Base-by-base conservation (phyloP, 2,888 invertebrate genomes). In the Andrena fulva region DNA sequence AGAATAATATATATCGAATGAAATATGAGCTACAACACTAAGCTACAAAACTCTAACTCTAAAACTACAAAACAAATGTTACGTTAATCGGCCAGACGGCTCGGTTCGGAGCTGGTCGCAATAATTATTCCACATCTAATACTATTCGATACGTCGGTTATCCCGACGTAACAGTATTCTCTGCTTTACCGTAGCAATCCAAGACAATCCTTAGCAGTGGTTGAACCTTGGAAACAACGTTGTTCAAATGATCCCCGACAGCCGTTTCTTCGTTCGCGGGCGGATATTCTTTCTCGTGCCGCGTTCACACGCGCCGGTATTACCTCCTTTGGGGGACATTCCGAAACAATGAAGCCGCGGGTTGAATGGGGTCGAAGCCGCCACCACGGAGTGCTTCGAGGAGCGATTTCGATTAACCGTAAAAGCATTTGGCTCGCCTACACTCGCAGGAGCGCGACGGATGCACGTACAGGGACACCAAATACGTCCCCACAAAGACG, bases 361-460 rank as follows among this genome's bases (percentile, higher is more conserved):
- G 67, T 73, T 82, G 79, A 84, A 86, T 81, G 69, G 63, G n/a
- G 48, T 48, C 16, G 59, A 71, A 82, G 75, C 69, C 64, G 24
- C 67, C 27, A 63, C 54, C 63, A 74, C 78, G 75, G 68, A 66
- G 68, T 68, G 85, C 72, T 80, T 63, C 77, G 75, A 86, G 76
- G 77, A 87, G 84, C 84, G 84, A 88, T 87, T 87, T 87, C 88
- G 88, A 87, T 87, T 87, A 88, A 88, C 88, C 75, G 82, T 84
- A 77, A 87, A 87, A 87, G 88, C 86, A 81, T 81, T 84, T 66
- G 56, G 29, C 66, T 64, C 64, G 35, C 76, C 60, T 74, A 76
- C 75, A 69, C 67, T 59, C 60, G 67, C 54, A 35, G 52, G 16
- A 48, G 27, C 8, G 60, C 54, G 71, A 54, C 29, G 56, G 2